phyloP scores from a whole-genome alignment of 92 coral and sea anemone species.

The Metridium senile region DNA sequence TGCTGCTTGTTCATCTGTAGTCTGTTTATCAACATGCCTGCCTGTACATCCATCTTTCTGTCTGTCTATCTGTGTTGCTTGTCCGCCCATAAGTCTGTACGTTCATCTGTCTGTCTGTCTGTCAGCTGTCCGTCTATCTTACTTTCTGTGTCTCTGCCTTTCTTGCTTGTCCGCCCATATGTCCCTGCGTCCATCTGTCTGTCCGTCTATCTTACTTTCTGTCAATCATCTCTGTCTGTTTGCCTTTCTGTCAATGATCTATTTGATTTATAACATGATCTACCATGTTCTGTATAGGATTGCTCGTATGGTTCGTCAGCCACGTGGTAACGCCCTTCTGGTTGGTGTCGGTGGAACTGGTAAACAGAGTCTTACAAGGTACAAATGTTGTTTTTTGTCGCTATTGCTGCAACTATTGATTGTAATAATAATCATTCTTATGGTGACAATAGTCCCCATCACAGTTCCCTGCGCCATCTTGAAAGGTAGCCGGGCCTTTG shows the following conservation, averaged over 20 bases:
- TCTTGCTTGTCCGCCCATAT: no score
- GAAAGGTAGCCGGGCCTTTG: no score
- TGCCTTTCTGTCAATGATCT: constrained; percentile 3
- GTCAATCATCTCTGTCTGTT: neutral
- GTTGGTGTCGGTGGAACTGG: constrained; percentile 99
- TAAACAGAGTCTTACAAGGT: constrained; percentile 96
- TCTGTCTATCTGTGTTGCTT: neutral
- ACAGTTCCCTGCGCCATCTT: no score
- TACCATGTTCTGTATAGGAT: constrained; percentile 49
- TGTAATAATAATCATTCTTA: neutral
- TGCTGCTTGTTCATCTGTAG: neutral
- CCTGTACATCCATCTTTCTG: no score
- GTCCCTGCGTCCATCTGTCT: no score
- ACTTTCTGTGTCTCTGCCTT: no score
- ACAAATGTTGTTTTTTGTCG: neutral
- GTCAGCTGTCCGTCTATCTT: no score
- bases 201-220: neutral
- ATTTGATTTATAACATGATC: neutral
- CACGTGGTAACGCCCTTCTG: constrained; percentile 93
- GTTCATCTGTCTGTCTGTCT: neutral
- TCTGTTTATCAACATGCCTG: neutral
- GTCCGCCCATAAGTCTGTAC: neutral
- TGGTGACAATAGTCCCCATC: neutral
- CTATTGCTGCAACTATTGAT: neutral
- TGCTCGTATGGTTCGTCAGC: constrained; percentile 99